Evolutionary conservation across 1,140 invertebrate species (phyloP).

Genomic region (Agraylea sexmaculata): DNA sequence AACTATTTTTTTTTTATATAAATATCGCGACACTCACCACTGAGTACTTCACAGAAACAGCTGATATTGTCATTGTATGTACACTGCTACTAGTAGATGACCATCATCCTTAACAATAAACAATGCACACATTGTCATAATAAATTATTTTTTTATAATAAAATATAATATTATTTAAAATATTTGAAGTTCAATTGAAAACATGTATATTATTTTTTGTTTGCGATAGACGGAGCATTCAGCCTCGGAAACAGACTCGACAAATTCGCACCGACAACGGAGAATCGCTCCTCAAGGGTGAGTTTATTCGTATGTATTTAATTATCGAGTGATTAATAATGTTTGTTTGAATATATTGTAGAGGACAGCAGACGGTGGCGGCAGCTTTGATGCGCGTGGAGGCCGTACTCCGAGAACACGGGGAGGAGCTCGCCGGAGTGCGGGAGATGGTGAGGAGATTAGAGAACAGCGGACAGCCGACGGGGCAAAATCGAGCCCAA

Average conservation of each 20-base stretch:
- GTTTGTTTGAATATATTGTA: slow-evolving; percentile 4
- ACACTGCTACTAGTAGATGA: too few species aligned
- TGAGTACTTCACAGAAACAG: too few species aligned
- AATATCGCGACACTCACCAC: too few species aligned
- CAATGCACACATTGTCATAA: too few species aligned
- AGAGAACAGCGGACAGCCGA: neutral
- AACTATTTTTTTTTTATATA: too few species aligned
- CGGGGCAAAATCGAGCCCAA: neutral
- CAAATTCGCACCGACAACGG: slow-evolving; percentile 19
- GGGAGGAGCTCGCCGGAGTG: slow-evolving; percentile 8
- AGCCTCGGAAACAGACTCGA: slow-evolving; percentile 17
- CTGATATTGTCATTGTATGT: too few species aligned
- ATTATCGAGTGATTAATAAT: neutral
- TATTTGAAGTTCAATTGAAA: too few species aligned
- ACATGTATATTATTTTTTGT: neutral
- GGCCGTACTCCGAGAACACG: slow-evolving; percentile 14
- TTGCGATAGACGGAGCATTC: slow-evolving; percentile 17
- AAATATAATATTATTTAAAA: too few species aligned
- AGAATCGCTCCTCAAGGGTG: slow-evolving; percentile 15
- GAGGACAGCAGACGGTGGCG: slow-evolving; percentile 17
- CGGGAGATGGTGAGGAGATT: slow-evolving; percentile 4
- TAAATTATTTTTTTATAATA: too few species aligned
- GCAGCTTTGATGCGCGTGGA: slow-evolving; percentile 16
- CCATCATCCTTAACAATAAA: too few species aligned
- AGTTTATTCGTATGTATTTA: neutral